Percentiles rank a stretch among this genome's conserved stretches.
phyloP scores from a whole-genome alignment of 2,888 invertebrate species.

The Drosophila tanythrix region DNA sequence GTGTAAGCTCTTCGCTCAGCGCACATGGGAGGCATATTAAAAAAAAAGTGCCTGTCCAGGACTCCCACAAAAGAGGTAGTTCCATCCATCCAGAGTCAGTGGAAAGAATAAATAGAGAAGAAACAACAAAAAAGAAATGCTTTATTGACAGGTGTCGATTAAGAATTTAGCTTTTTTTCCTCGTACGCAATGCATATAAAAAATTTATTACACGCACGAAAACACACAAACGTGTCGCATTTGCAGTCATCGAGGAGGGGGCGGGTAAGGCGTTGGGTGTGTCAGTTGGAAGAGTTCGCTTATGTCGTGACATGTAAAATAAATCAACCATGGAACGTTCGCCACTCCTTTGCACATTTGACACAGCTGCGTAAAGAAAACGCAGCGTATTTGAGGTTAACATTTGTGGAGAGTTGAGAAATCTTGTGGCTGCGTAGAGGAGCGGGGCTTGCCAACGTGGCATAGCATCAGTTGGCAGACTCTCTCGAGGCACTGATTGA shows the following conservation, averaged over 20 bases:
- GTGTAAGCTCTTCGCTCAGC: slow-evolving; percentile 49
- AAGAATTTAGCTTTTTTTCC: slow-evolving; percentile 72
- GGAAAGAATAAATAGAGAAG: slow-evolving; percentile 1
- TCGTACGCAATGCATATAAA: slow-evolving; percentile 69
- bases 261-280: slow-evolving; percentile 38
- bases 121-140: slow-evolving; percentile 38
- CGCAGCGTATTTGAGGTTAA: slow-evolving; percentile 49
- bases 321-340: slow-evolving; percentile 68
- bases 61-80: slow-evolving; percentile 17
- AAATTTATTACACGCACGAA: slow-evolving; percentile 79
- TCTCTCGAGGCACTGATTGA: slow-evolving; percentile 53
- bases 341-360: slow-evolving; percentile 7
- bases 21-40: slow-evolving; percentile 73
- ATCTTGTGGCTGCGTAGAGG: slow-evolving; percentile 10
- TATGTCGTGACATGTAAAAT: slow-evolving; percentile 79
- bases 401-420: slow-evolving; percentile 33
- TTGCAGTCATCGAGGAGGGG: slow-evolving; percentile 44
- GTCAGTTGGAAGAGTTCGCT: slow-evolving; percentile 68
- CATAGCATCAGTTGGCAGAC: slow-evolving; percentile 36
- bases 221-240: slow-evolving; percentile 80
- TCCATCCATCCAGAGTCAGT: slow-evolving; percentile 28
- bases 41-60: slow-evolving; percentile 45
- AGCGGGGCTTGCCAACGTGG: not conserved
- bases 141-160: slow-evolving; percentile 80
- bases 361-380: slow-evolving; percentile 58